Evolutionary conservation across 2,888 invertebrate species (phyloP).

Genomic region (Phyllotreta striolata): DNA sequence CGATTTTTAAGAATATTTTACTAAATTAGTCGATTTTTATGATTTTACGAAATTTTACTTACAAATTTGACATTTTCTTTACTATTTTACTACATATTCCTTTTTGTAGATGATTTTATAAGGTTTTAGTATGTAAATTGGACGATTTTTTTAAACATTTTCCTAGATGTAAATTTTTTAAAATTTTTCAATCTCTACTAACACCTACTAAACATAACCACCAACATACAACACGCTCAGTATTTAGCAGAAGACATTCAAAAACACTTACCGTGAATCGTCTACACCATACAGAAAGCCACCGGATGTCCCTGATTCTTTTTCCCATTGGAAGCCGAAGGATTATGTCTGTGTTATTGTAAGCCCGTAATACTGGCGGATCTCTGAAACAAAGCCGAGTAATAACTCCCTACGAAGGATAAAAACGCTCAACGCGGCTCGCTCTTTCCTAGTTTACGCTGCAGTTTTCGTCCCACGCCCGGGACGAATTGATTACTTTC

Average conservation of each 20-base stretch:
- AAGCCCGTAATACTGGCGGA: conserved; percentile 77
- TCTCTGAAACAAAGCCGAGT: conserved; percentile 69
- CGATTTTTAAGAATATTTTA: no score
- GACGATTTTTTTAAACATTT: no score
- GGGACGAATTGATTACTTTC: conserved; percentile 30
- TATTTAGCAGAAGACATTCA: neutral
- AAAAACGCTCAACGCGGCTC: conserved; percentile 32
- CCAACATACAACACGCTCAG: no score
- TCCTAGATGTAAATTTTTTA: no score
- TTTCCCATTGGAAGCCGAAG: conserved; percentile 84
- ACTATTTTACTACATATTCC: no score
- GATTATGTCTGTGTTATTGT: conserved; percentile 81
- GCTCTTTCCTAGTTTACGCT: conserved; percentile 26
- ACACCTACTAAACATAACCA: no score
- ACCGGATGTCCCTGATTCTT: conserved; percentile 86
- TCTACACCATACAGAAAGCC: conserved; percentile 92
- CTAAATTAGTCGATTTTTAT: no score
- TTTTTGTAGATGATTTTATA: no score
- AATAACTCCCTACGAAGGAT: conserved; percentile 36
- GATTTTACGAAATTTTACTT: no score
- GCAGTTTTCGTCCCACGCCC: conserved; percentile 20
- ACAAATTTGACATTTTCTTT: no score
- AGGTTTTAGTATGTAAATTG: no score
- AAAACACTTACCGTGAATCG: conserved; percentile 81
- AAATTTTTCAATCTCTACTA: no score